A percentile compares a stretch with the other conserved stretches of the same genome.
These are phyloP conservation scores for Leptoclinus maculatus DNA, from an alignment of 2,797 vertebrate genomes.

Conservation along the genomic window DNA sequence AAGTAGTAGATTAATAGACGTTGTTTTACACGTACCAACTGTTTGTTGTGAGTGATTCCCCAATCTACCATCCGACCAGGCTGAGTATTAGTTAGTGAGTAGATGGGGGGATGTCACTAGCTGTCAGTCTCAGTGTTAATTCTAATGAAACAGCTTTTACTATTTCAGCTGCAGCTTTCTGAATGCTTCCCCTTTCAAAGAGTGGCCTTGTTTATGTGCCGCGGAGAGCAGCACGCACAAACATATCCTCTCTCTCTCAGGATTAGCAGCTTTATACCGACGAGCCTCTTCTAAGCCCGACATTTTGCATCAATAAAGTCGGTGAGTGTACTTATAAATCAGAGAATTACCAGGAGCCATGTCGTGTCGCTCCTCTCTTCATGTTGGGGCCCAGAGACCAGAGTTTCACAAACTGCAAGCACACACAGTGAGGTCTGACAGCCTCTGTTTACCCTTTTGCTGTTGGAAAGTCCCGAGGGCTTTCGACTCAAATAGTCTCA, in stretches of 20 bases:
- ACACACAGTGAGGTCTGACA: slow-evolving; percentile 36
- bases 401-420: slow-evolving; percentile 24
- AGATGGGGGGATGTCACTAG: slow-evolving; percentile 14
- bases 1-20: slow-evolving; percentile 31
- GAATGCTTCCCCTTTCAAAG: slow-evolving; percentile 25
- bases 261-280: slow-evolving; percentile 53
- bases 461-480: slow-evolving; percentile 53
- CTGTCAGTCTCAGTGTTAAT: slow-evolving; percentile 24
- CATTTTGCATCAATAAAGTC: slow-evolving; percentile 30
- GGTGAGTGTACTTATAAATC: background rate
- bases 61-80: background rate
- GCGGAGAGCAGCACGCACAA: slow-evolving; percentile 18
- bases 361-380: background rate
- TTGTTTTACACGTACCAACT: slow-evolving; percentile 26
- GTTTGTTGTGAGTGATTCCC: slow-evolving; percentile 36
- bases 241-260: background rate
- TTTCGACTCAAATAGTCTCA: slow-evolving; percentile 53
- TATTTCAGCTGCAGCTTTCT: slow-evolving; percentile 39
- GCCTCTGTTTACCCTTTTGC: slow-evolving; percentile 51
- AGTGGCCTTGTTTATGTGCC: slow-evolving; percentile 40
- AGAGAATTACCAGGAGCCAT: slow-evolving; percentile 20
- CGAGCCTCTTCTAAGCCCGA: slow-evolving; percentile 38
- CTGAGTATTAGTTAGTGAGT: slow-evolving; percentile 31
- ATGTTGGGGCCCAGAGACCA: slow-evolving; percentile 10
- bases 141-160: slow-evolving; percentile 19